These are phyloP conservation scores for Ormyrus thymus DNA, from an alignment of 2,888 invertebrate species.

Conservation along the genomic window DNA sequence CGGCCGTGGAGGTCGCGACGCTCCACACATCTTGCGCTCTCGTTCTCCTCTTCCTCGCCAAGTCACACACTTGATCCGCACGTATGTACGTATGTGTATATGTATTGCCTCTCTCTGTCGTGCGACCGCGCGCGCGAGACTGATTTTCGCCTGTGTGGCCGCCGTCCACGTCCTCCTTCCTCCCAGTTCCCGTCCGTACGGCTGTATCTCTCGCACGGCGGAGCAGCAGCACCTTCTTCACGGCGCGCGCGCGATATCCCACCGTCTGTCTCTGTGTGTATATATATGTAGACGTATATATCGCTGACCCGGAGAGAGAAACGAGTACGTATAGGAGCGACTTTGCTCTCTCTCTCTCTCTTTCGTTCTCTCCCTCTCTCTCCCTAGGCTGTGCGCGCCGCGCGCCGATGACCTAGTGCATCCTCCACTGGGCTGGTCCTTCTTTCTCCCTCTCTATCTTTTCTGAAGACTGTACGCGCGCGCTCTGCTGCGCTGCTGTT, in stretches of 20 bases:
- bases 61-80: slow-evolving; percentile 1
- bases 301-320: slow-evolving; percentile 54
- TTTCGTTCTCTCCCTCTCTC: slow-evolving; percentile 28
- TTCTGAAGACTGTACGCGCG: slow-evolving; percentile 13
- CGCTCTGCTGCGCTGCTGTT: not conserved
- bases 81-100: slow-evolving; percentile 20
- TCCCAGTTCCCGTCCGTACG: slow-evolving; percentile 10
- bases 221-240: slow-evolving; percentile 50
- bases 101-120: slow-evolving; percentile 16
- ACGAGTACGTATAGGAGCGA: slow-evolving; percentile 48
- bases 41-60: slow-evolving; percentile 35
- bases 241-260: slow-evolving; percentile 48
- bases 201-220: slow-evolving; percentile 33
- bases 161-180: slow-evolving; percentile 36
- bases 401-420: slow-evolving; percentile 55
- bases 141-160: slow-evolving; percentile 7
- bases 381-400: not conserved
- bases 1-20: slow-evolving; percentile 36
- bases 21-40: slow-evolving; percentile 48
- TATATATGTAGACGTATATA: slow-evolving; percentile 16
- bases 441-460: slow-evolving; percentile 2
- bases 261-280: slow-evolving; percentile 4
- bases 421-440: slow-evolving; percentile 49
- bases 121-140: not conserved
- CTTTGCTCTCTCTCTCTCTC: slow-evolving; percentile 40